These are phyloP conservation scores for Hydrochoerus hydrochaeris DNA, from an alignment of 2,113 vertebrate species.

Conservation along the genomic window DNA sequence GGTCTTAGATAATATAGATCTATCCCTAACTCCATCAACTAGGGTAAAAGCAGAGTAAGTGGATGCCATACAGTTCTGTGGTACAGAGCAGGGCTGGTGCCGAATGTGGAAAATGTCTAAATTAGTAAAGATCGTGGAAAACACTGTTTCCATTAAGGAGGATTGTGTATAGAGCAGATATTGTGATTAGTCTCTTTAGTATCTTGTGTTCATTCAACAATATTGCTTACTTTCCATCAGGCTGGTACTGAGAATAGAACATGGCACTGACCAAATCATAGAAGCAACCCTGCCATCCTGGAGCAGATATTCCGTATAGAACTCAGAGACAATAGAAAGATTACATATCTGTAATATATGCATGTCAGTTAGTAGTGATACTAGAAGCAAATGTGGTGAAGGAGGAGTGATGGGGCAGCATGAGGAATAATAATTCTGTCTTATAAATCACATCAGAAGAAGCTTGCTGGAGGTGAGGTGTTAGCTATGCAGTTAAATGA, in stretches of 20 bases:
- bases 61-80: not conserved
- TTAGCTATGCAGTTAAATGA: not conserved
- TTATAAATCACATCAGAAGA: not conserved
- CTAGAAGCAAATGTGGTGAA: not conserved
- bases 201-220: not conserved
- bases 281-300: not conserved
- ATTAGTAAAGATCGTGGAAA: not conserved
- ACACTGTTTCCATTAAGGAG: not conserved
- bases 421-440: not conserved
- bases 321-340: not conserved
- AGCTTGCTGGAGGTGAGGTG: not conserved
- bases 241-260: not conserved
- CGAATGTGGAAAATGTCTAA: not conserved
- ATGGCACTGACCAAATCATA: not conserved
- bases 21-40: not conserved
- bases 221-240: not conserved
- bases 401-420: rapidly evolving
- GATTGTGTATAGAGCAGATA: rapidly evolving
- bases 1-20: not conserved
- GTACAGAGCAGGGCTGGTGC: not conserved
- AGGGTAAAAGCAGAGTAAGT: not conserved
- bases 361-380: not conserved
- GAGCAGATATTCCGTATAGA: not conserved
- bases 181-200: not conserved
- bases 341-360: not conserved